Conservation (phyloP, 2,888 invertebrate genomes). For the Terebella lapidaria region DNA sequence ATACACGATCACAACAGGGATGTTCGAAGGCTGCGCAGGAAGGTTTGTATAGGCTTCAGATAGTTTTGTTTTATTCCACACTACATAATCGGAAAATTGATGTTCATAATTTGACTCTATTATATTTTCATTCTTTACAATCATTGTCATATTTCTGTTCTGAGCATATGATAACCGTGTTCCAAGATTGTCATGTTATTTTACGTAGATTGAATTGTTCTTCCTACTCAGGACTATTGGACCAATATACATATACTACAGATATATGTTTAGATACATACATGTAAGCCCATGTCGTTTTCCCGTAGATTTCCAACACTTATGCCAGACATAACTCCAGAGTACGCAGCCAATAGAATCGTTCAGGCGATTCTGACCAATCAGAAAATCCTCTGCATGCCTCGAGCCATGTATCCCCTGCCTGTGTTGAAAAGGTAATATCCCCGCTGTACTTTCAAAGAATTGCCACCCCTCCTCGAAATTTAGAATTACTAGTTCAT, state of each 20-base stretch:
- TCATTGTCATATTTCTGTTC: background rate
- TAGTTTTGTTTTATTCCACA: too few species aligned
- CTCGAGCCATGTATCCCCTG: slow-evolving; percentile 69
- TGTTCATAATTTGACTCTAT: too few species aligned
- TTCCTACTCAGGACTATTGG: too few species aligned
- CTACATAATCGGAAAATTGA: too few species aligned
- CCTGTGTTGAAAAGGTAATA: too few species aligned
- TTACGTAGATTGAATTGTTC: too few species aligned
- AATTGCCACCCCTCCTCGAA: too few species aligned
- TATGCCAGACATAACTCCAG: slow-evolving; percentile 73
- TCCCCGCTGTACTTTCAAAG: too few species aligned
- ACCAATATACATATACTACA: background rate
- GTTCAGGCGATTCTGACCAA: slow-evolving; percentile 73
- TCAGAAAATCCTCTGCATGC: slow-evolving; percentile 73
- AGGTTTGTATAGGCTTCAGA: slow-evolving; percentile 55
- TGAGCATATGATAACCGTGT: background rate
- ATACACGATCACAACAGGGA: slow-evolving; percentile 93
- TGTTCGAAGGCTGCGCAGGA: slow-evolving; percentile 87
- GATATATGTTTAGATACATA: background rate
- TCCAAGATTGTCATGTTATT: too few species aligned
- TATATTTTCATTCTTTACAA: background rate
- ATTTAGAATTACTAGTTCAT: too few species aligned
- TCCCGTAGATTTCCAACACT: slow-evolving; percentile 55
- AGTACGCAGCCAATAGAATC: slow-evolving; percentile 79
- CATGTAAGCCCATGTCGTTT: background rate